Evolutionary conservation across 1,140 invertebrate species (phyloP).

Genomic region (Platyura marginata): DNA sequence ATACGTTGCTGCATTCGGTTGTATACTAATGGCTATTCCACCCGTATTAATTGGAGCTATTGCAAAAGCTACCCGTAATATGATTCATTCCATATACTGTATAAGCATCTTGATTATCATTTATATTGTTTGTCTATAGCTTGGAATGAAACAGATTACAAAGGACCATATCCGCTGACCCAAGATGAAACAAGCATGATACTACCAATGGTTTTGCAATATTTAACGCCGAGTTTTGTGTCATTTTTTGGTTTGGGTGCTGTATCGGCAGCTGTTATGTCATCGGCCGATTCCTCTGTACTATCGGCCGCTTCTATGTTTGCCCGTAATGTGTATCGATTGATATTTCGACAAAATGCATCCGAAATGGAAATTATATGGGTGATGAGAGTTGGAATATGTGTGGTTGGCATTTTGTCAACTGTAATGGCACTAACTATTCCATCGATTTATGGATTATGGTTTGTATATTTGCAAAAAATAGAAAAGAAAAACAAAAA

Average conservation of each 20-base stretch:
- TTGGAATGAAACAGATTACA: constrained; percentile 83
- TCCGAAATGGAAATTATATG: constrained; percentile 95
- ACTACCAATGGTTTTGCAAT: constrained; percentile 89
- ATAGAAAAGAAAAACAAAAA: not conserved
- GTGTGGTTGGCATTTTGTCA: constrained; percentile 80
- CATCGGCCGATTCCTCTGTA: constrained; percentile 93
- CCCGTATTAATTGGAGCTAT: constrained; percentile 92
- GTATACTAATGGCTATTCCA: constrained; percentile 91
- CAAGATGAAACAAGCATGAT: constrained; percentile 77
- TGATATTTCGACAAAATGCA: constrained; percentile 85
- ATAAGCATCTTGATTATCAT: not conserved
- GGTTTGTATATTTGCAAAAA: too few species aligned
- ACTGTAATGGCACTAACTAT: constrained; percentile 93
- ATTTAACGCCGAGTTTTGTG: constrained; percentile 83
- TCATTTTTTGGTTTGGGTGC: constrained; percentile 94
- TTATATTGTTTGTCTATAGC: constrained; percentile 32
- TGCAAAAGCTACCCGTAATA: constrained; percentile 79
- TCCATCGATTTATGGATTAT: constrained; percentile 91
- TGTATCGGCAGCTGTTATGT: constrained; percentile 97
- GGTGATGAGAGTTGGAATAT: constrained; percentile 88
- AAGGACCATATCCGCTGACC: constrained; percentile 49
- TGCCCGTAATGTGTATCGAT: constrained; percentile 91
- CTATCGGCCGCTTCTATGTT: constrained; percentile 96
- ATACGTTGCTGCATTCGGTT: constrained; percentile 90
- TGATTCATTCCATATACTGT: not conserved